Base-by-base conservation (phyloP, 2,888 invertebrate genomes). In the Brachypterus glaber region DNA sequence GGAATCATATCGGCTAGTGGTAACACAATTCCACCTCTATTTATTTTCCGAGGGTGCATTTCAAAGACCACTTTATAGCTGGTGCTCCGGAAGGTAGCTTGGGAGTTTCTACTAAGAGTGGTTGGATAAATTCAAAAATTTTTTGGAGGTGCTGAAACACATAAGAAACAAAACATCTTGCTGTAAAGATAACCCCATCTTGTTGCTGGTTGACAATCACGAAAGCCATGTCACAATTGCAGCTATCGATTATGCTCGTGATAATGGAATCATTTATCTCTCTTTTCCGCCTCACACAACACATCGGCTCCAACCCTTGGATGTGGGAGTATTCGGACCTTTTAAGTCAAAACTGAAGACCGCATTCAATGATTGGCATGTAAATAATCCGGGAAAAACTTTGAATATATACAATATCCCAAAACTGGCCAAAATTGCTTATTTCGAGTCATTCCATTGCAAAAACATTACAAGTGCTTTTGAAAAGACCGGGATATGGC, bases 201-300 rank as follows among this genome's bases (percentile, higher is more conserved):
- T 41, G 27, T 17, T 43, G 18, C 2, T 40, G 8, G 16, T 34
- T 7, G 35, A 39, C 30, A 43, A 43, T 16, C 42, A 45, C 18
- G 38, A 43, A 30, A 35, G 30, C 18, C 32, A 39, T 30, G 25
- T 36, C n/a, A 30, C 33, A 5, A 21, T 39, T 8, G 27, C 26
- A 17, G 48, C 42, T 13, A 36, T 52, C 11, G 21, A 51, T 39
- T 47, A 48, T 50, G 49, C 50, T 18, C 54, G 51, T 45, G 52
- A 53, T 33, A 50, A 57, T 45, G 58, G 59, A 4, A 50, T 63
- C 27, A 40, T 55, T 14, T 33, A 57, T 34, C 39, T 60, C 12
- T 52, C 57, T 4, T 54, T 62, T 37, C 56, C 59, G 15, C 58
- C 57, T 4, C n/a, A n/a, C n/a, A n/a, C n/a, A n/a, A n/a, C n/a